Base-by-base conservation (phyloP, 1,140 invertebrate genomes). In the Hetaerina americana region DNA sequence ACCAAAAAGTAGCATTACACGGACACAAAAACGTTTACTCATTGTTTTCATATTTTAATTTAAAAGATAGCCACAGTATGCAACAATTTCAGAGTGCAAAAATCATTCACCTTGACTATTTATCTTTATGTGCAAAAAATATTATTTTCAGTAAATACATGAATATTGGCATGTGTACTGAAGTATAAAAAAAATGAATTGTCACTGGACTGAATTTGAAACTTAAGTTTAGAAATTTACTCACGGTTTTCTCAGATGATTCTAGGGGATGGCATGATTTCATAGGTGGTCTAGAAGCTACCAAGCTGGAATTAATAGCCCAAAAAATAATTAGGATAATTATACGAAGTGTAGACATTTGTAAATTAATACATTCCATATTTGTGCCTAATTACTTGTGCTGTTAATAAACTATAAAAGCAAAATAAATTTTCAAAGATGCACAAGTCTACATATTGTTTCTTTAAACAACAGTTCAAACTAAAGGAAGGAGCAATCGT, bases 231-330 rank as follows among this genome's bases (percentile, higher is more conserved):
- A n/a, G n/a, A n/a, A n/a, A n/a, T n/a, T n/a, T 57, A 78, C 75
- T 79, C 81, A 84, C 83, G 76, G 78, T 80, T 73, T 72, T 78
- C 73, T 80, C 80, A 15, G 78, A 78, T 66, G 73, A 67, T 78
- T 84, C 81, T 25, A 84, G 71, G 0, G 80, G 80, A 78, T 84
- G 82, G 69, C 73, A 66, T 67, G 75, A 70, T 66, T 75, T 75
- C 69, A 81, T 29, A 5, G 73, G 75, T 66, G 26, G 26, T 70
- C 28, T 57, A 74, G 68, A 22, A 72, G 73, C 29, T 15, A 71
- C 71, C 18, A 75, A 31, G 27, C 49, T 73, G 1, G 26, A 75
- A 57, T 26, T 74, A 72, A 18, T 67, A 72, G 26, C 57, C 28
- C 70, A 27, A 25, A 68, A 8, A 27, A 12, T 26, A 1, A 8